Evolutionary conservation across 2,113 vertebrate species (phyloP).

Genomic region (Erpornis zantholeuca): DNA sequence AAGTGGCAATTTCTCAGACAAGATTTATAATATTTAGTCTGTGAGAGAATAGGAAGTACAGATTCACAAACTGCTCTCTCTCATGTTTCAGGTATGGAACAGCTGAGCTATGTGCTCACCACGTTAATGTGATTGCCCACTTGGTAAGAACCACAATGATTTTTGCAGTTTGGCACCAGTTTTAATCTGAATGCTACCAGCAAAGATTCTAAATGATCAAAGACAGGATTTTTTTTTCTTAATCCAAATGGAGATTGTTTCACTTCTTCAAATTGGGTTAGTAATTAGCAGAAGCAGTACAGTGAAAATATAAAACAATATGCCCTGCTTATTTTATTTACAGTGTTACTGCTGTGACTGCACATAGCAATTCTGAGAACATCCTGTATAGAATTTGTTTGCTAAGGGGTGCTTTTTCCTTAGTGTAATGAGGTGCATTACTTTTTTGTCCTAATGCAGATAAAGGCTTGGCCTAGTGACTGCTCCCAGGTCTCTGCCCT

Average conservation of each 20-base stretch:
- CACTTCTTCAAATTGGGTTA: background rate
- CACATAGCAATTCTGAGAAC: background rate
- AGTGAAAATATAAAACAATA: background rate
- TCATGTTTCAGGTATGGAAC: conserved; percentile 82
- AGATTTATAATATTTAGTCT: background rate
- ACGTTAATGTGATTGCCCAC: conserved; percentile 80
- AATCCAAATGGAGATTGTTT: background rate
- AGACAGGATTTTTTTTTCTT: background rate
- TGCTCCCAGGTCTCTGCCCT: conserved; percentile 77
- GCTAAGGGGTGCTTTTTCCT: background rate
- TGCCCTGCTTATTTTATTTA: background rate
- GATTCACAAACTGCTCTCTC: background rate
- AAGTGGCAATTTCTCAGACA: background rate
- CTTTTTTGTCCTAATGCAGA: conserved; percentile 41
- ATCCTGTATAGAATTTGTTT: background rate
- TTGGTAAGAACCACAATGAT: conserved; percentile 77
- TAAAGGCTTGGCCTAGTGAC: conserved; percentile 75
- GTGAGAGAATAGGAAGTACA: background rate
- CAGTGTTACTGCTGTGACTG: background rate
- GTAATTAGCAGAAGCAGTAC: background rate
- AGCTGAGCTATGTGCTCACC: conserved; percentile 91
- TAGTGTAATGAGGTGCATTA: background rate
- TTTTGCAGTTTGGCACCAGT: background rate
- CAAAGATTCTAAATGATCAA: background rate
- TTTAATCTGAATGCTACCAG: background rate